Conservation (phyloP, 1,140 invertebrate species). For the Diorhabda sublineata region DNA sequence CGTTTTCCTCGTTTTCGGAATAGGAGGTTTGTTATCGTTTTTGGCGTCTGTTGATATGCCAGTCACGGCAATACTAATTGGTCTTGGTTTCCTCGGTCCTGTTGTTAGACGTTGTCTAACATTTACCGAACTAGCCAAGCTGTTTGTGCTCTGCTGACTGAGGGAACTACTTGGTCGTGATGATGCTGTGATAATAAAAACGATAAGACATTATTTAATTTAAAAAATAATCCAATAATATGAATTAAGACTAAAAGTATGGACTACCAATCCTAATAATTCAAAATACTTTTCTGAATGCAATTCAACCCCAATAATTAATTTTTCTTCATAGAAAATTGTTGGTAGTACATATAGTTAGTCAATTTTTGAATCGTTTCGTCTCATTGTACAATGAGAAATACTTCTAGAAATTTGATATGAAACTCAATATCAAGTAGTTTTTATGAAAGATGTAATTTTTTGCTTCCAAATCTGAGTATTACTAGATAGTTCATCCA, state of each 20-base stretch:
- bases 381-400: too few relatives aligned
- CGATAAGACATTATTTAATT: slow-evolving; percentile 14
- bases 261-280: neutral
- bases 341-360: too few relatives aligned
- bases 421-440: too few relatives aligned
- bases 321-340: too few relatives aligned
- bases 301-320: too few relatives aligned
- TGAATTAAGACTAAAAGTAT: neutral
- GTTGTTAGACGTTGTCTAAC: slow-evolving; percentile 56
- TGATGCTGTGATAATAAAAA: slow-evolving; percentile 45
- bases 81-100: slow-evolving; percentile 64
- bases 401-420: too few relatives aligned
- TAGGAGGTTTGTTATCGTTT: slow-evolving; percentile 39
- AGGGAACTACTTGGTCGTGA: slow-evolving; percentile 79
- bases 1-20: slow-evolving; percentile 43
- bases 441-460: too few relatives aligned
- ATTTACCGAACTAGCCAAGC: slow-evolving; percentile 49
- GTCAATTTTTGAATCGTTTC: too few relatives aligned
- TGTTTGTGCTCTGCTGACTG: slow-evolving; percentile 62
- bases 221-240: neutral
- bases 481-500: too few relatives aligned
- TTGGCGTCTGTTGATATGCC: slow-evolving; percentile 57
- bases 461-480: too few relatives aligned
- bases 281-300: neutral
- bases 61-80: slow-evolving; percentile 76